These are phyloP conservation scores for Serrognathus titanus DNA, from an alignment of 2,888 invertebrate species.

Conservation along the genomic window DNA sequence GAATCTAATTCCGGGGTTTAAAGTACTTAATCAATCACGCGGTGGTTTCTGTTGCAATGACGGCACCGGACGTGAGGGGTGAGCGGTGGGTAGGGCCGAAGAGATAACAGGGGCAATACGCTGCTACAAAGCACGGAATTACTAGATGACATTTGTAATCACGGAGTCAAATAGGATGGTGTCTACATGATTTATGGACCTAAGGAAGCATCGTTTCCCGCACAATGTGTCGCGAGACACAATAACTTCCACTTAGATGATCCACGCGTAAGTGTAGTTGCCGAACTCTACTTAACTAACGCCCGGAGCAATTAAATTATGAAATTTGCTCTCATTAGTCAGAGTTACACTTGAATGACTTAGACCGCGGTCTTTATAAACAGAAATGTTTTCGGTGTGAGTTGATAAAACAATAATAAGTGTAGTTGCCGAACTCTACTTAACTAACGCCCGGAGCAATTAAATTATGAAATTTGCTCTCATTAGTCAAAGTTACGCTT, in stretches of 20 bases:
- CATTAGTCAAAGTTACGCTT: conserved; percentile 40
- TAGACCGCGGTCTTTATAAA: too few species aligned
- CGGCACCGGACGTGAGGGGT: conserved; percentile 19
- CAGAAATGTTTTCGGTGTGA: too few species aligned
- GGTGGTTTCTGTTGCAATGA: conserved; percentile 27
- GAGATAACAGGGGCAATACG: conserved; percentile 28
- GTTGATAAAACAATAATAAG: too few species aligned
- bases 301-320: conserved; percentile 44
- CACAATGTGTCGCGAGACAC: conserved; percentile 34
- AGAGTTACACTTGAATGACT: too few species aligned
- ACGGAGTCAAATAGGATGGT: conserved; percentile 42
- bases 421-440: conserved; percentile 25
- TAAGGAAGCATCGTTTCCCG: conserved; percentile 37
- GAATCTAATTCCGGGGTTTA: conserved; percentile 47
- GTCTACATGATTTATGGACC: conserved; percentile 43
- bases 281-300: conserved; percentile 25
- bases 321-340: conserved; percentile 45
- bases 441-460: conserved; percentile 34
- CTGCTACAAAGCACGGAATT: conserved; percentile 37
- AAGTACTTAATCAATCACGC: conserved; percentile 49
- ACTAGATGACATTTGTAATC: conserved; percentile 44
- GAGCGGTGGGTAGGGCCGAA: conserved; percentile 13
- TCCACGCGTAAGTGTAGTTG: conserved; percentile 29
- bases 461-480: conserved; percentile 46
- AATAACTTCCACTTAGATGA: conserved; percentile 39